Base-by-base conservation (phyloP, 2,113 vertebrate species). In the Brachypodius melanocephalos region DNA sequence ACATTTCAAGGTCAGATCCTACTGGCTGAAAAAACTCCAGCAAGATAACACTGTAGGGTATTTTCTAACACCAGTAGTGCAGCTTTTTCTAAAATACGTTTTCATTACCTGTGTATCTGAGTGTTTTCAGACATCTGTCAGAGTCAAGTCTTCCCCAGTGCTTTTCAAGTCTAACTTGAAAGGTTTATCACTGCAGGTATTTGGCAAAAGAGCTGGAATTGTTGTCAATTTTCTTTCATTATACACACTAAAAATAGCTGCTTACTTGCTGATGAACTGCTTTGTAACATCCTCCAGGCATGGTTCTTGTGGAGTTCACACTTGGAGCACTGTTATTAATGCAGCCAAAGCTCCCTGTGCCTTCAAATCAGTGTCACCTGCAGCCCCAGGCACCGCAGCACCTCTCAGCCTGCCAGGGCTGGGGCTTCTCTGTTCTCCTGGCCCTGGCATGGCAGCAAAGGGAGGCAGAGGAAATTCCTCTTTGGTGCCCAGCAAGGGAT, bases 201-300 rank as follows among this genome's bases (percentile, higher is more conserved):
- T 89, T 81, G 85, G 55, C 85, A 84, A 90, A 95, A 90, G 68
- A 93, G 85, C 43, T 71, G 79, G 73, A 86, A 77, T 74, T 55
- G 57, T 80, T 86, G 88, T 88, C 65, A 62, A n/a, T 85, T 90
- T 88, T 85, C 75, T 88, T 88, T 89, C 67, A 55, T 92, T 94
- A 68, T 52, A 22, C 24, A 15, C 15, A 67, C 86, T 90, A 90
- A 94, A 94, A 94, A 93, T 93, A 92, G 55, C 36, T 77, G 57
- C 72, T 80, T 59, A 3, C 81, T 91, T 84, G 83, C 86, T 78
- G 91, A 72, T 84, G 58, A 93, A 32, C 78, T 78, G 76, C 89
- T 95, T 45, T 75, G 83, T 84, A 52, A 38, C 66, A 65, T 36
- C 46, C 73, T 91, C 46, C 75, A 84, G 89, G 65, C 4, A 19